A percentile compares a stretch with the other conserved stretches of the same genome.
These are phyloP conservation scores for Falco naumanni DNA, from an alignment of 2,797 vertebrate genomes.

Conservation along the genomic window DNA sequence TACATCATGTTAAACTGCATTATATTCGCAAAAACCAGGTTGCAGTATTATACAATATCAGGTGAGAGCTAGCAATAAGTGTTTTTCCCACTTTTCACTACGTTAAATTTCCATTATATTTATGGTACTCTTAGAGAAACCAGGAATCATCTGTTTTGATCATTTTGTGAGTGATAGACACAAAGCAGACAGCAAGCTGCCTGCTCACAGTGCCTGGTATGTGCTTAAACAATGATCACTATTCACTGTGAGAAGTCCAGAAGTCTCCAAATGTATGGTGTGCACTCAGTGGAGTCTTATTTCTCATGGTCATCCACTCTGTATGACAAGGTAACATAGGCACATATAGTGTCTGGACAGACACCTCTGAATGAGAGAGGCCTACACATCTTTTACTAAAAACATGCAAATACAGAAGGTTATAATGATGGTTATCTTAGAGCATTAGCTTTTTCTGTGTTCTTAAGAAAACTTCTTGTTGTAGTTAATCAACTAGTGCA, in stretches of 20 bases:
- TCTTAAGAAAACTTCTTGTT: not conserved
- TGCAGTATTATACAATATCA: not conserved
- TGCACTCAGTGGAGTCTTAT: not conserved
- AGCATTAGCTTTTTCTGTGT: not conserved
- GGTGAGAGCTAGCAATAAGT: not conserved
- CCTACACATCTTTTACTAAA: not conserved
- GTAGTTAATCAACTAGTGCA: too few relatives aligned
- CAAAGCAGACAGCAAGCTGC: not conserved
- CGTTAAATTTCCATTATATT: not conserved
- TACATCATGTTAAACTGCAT: not conserved
- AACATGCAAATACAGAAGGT: not conserved
- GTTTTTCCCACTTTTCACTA: not conserved
- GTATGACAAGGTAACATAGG: fast-evolving
- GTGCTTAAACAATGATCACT: not conserved
- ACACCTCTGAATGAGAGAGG: not conserved
- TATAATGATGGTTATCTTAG: not conserved
- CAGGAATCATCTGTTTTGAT: not conserved
- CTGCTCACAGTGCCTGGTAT: not conserved
- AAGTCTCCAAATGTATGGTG: too few relatives aligned
- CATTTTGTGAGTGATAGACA: not conserved
- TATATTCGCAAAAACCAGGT: not conserved
- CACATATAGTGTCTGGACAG: not conserved
- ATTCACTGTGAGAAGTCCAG: not conserved
- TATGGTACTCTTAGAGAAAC: not conserved
- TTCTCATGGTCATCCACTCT: not conserved